Base-by-base conservation (phyloP, 2,797 vertebrate genomes). In the Myripristis jacobus region DNA sequence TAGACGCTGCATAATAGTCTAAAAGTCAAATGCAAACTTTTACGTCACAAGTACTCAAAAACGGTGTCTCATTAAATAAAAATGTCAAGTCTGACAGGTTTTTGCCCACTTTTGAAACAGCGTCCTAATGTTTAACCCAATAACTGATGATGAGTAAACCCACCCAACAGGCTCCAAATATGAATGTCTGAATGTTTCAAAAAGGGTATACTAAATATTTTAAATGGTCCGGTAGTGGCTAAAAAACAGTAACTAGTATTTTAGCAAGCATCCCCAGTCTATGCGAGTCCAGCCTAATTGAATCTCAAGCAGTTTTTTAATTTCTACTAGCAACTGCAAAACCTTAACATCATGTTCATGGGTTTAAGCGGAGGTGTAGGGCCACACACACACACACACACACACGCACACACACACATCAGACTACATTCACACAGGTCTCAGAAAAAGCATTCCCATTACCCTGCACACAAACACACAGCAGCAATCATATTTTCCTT, bases 361-460 rank as follows among this genome's bases (percentile, higher is more conserved):
- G 34, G 2, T 43, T 48, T 48, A 46, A 71, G 44, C 31, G 70
- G 11, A 34, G 29, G 31, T 64, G 67, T 43, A 36, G 48, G 67
- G 44, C 16, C 55, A 76, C 55, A 38, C 61, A 44, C 68, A 64
- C 73, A 68, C 62, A 61, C 51, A 57, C 66, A 75, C 67, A 66
- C 73, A 67, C 62, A 60, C 47, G 53, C 65, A 73, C 55, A 76
- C 55, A 38, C 61, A 44, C 68, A 64, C 73, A 68, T 36, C 43
- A 48, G 51, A 56, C 41, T 29, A 56, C 54, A 41, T 70, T 72
- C 64, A 73, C 27, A 70, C 34, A 50, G 66, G 57, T 78, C 71
- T 72, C 64, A 29, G 55, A 29, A 51, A 66, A n/a, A 0, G 38
- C 56, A 25, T 25, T 79, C 70, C 80, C 60, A 41, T 73, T 69